Evolutionary conservation across 1,140 invertebrate genomes (phyloP).

Genomic region (Caenorhabditis tropicalis): DNA sequence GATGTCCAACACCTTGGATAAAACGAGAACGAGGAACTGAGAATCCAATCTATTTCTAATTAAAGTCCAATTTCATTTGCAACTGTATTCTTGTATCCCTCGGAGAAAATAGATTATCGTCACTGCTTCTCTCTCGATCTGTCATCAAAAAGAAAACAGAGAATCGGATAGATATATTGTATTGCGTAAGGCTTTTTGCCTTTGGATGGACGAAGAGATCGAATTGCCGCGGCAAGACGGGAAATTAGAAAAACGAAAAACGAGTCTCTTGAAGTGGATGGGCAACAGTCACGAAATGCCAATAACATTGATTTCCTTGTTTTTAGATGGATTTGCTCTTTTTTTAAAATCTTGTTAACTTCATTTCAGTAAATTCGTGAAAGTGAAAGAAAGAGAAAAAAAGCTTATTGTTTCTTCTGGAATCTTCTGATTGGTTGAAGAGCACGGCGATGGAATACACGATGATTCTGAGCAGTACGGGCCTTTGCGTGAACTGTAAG

Average conservation of each 20-base stretch:
- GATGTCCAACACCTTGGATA: conserved; percentile 24
- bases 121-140: not conserved
- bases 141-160: no score
- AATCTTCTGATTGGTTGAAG: not conserved
- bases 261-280: not conserved
- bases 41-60: not conserved
- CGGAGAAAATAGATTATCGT: not conserved
- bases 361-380: no score
- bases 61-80: not conserved
- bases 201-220: not conserved
- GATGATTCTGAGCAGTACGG: not conserved
- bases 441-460: not conserved
- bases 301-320: no score
- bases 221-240: not conserved
- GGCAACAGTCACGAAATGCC: not conserved
- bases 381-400: not conserved
- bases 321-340: no score
- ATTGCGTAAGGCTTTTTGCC: conserved; percentile 39
- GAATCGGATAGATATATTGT: conserved; percentile 30
- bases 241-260: not conserved
- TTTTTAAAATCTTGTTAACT: no score
- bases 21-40: not conserved
- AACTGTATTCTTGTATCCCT: not conserved
- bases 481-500: not conserved
- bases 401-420: not conserved